Percentiles rank a stretch among this genome's conserved stretches.
phyloP scores from a whole-genome alignment of 2,888 invertebrate genomes.

The Acronicta leporina region DNA sequence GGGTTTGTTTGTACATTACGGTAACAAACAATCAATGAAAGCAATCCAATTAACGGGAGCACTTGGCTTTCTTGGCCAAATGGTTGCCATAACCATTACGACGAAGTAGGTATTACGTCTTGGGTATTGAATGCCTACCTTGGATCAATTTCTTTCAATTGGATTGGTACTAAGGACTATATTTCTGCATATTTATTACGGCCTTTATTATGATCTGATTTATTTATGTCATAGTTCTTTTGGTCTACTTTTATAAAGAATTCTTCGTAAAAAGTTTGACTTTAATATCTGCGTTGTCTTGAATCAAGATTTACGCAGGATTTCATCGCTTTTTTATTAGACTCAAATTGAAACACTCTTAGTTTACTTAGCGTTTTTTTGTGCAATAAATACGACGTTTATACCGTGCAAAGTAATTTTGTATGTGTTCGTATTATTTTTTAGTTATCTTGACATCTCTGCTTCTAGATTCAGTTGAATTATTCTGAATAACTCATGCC shows the following conservation, averaged over 20 bases:
- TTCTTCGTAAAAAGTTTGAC: slow-evolving; percentile 11
- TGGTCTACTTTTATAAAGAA: slow-evolving; percentile 6
- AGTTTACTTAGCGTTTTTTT: slow-evolving; percentile 13
- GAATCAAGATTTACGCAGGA: slow-evolving; percentile 7
- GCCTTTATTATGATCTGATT: slow-evolving; percentile 36
- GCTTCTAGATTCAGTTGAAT: slow-evolving; percentile 45
- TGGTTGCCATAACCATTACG: slow-evolving; percentile 78
- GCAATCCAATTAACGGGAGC: slow-evolving; percentile 79
- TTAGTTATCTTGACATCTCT: slow-evolving; percentile 32
- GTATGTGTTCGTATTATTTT: slow-evolving; percentile 48
- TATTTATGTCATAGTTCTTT: slow-evolving; percentile 31
- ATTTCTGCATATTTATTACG: slow-evolving; percentile 48
- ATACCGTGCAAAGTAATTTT: slow-evolving; percentile 32
- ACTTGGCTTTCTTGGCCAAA: slow-evolving; percentile 76
- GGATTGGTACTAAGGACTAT: slow-evolving; percentile 52
- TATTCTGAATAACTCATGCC: slow-evolving; percentile 61
- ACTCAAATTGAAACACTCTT: slow-evolving; percentile 27
- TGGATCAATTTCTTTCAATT: slow-evolving; percentile 64
- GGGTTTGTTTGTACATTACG: slow-evolving; percentile 56
- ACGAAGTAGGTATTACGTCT: slow-evolving; percentile 66
- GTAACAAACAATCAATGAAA: slow-evolving; percentile 73
- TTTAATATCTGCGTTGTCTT: slow-evolving; percentile 7
- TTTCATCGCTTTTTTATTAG: slow-evolving; percentile 4
- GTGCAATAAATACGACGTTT: slow-evolving; percentile 13
- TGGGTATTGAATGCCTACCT: slow-evolving; percentile 57